Evolutionary conservation across 2,113 vertebrate genomes (phyloP), one percentile per base, ranked within the genome.

Genomic region (Perca schrenkii): DNA sequence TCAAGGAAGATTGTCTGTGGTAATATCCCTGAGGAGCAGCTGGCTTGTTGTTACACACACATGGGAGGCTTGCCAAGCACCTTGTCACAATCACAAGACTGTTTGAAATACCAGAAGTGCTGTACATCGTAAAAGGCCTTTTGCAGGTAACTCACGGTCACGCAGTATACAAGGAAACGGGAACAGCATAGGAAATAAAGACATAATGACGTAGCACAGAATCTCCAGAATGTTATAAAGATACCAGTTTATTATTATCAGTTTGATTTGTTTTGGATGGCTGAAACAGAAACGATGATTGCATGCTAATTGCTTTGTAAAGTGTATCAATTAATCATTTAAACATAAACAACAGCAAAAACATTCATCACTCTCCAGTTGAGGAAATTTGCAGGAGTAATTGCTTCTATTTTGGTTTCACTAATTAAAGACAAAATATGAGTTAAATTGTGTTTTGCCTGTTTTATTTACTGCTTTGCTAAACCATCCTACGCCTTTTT

Each of bases 11-110:
- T 66, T 77, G 81, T 87, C 71, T 80, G 85, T 46, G 8, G 66
- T 80, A 85, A 86, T 83, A 54, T 93, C 93, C 90, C 92, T 4
- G 49, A 89, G 86, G 88, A 91, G 83, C 82, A 82, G 75, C 78
- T 79, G 76, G 76, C 74, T 82, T 91, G 88, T 88, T 86, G 85
- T 80, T 85, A 63, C 85, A 87, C 68, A 58, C 83, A 84, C 78
- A 66, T 5, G 60, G 68, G 81, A 89, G 49, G 75, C 43, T 72
- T 40, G 28, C 74, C 54, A 50, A 13, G 43, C 74, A 84, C 80
- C 77, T 75, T 61, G 84, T 83, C 71, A 79, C 80, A 57, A 60
- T 80, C 80, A 76, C 80, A 69, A 43, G 49, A 84, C 25, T 69
- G 79, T 80, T 52, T 79, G 43, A 82, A 87, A 86, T 54, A 49